A percentile compares a stretch with the other conserved stretches of the same genome.
These are phyloP conservation scores for Rhabdomys pumilio DNA, from an alignment of 2,797 vertebrate genomes.

Conservation along the genomic window DNA sequence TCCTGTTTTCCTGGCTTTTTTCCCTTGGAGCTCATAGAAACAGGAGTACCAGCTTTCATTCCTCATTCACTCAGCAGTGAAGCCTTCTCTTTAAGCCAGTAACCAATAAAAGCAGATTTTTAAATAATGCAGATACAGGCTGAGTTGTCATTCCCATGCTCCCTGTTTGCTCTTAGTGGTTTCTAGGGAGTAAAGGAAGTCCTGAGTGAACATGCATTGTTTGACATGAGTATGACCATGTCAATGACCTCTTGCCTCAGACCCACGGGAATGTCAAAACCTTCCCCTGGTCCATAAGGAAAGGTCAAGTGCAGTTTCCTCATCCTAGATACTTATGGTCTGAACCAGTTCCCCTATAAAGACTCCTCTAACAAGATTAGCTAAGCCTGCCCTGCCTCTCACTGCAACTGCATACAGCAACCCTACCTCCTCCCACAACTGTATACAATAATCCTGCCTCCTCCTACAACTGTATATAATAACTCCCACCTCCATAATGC, in stretches of 20 bases:
- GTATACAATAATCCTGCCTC: background rate
- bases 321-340: background rate
- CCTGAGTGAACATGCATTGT: background rate
- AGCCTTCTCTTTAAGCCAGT: background rate
- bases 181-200: background rate
- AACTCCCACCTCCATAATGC: background rate
- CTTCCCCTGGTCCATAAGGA: background rate
- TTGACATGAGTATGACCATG: background rate
- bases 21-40: background rate
- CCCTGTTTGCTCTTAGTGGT: background rate
- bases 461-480: background rate
- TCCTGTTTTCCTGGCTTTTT: background rate
- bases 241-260: background rate
- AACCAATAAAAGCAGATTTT: background rate
- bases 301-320: background rate
- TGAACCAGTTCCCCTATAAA: background rate
- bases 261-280: background rate
- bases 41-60: background rate
- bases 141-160: background rate
- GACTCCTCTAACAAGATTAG: background rate
- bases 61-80: background rate
- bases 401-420: background rate
- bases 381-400: background rate
- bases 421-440: background rate
- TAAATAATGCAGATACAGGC: conserved; percentile 56